Evolutionary conservation across 2,113 vertebrate genomes (phyloP).

Genomic region (Chionis minor): DNA sequence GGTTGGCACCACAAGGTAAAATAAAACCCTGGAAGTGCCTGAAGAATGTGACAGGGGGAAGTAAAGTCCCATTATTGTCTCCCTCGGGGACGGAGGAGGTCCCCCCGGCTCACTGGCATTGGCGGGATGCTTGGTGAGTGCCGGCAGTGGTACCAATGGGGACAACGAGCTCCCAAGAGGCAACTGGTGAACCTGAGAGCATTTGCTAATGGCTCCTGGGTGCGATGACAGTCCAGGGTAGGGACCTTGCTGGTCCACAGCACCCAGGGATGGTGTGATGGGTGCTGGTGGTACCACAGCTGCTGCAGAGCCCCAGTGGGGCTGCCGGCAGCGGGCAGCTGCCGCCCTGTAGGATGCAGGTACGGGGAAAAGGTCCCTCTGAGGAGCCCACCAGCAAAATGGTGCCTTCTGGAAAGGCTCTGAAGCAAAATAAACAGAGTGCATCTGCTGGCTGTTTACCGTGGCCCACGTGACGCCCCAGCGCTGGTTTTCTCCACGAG

Average conservation of each 20-base stretch:
- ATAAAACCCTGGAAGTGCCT: neutral
- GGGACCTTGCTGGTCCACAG: neutral
- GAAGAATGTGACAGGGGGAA: neutral
- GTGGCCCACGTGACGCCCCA: slow-evolving; percentile 60
- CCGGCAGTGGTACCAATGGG: fast-evolving
- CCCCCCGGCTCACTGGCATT: fast-evolving
- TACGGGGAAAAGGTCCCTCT: neutral
- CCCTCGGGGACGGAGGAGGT: neutral
- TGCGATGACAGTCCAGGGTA: fast-evolving
- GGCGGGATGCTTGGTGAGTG: fast-evolving
- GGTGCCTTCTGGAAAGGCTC: slow-evolving; percentile 71
- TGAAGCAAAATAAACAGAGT: slow-evolving; percentile 75
- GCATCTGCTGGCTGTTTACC: slow-evolving; percentile 79
- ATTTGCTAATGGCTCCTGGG: neutral
- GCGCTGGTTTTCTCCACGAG: neutral
- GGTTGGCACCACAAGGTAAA: neutral
- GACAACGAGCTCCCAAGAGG: fast-evolving
- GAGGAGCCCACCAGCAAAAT: slow-evolving; percentile 49
- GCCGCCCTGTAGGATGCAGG: neutral
- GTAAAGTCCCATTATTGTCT: neutral
- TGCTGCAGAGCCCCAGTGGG: neutral
- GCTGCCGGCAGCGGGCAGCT: neutral
- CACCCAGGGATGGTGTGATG: neutral
- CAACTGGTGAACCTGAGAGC: neutral
- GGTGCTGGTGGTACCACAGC: neutral